phyloP scores from a whole-genome alignment of 2,888 invertebrate species.

The Chrysomela aeneicollis region DNA sequence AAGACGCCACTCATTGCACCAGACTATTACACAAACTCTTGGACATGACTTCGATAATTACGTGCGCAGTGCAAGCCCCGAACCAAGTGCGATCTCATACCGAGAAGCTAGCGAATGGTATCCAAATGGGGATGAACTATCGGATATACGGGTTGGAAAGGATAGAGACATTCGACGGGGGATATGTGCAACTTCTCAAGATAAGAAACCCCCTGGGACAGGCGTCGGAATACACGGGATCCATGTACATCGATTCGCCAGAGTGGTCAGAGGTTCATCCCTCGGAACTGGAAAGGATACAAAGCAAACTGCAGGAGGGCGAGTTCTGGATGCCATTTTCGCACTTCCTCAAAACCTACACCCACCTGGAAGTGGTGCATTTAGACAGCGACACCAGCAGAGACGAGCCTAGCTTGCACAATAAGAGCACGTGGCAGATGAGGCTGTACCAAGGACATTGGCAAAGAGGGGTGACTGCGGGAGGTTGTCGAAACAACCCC shows the following conservation, averaged over 20 bases:
- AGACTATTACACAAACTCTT: constrained; percentile 74
- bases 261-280: constrained; percentile 82
- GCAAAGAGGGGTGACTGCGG: constrained; percentile 82
- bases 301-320: constrained; percentile 57
- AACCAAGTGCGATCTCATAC: constrained; percentile 57
- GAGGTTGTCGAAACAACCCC: constrained; percentile 89
- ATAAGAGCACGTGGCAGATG: constrained; percentile 87
- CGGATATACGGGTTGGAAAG: constrained; percentile 76
- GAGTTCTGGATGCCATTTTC: constrained; percentile 78
- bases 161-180: constrained; percentile 76
- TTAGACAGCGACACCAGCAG: constrained; percentile 86
- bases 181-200: constrained; percentile 75
- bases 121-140: constrained; percentile 83
- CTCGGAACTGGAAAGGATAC: constrained; percentile 76
- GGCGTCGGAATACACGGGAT: constrained; percentile 67
- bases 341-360: constrained; percentile 84
- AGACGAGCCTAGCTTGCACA: constrained; percentile 81
- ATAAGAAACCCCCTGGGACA: constrained; percentile 74
- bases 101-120: constrained; percentile 72
- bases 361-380: constrained; percentile 77
- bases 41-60: constrained; percentile 85
- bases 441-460: constrained; percentile 86
- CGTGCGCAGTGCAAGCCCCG: constrained; percentile 73
- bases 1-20: constrained; percentile 73
- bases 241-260: constrained; percentile 6